Base-by-base conservation (phyloP, 2,797 vertebrate species). In the Eulemur coronatus region DNA sequence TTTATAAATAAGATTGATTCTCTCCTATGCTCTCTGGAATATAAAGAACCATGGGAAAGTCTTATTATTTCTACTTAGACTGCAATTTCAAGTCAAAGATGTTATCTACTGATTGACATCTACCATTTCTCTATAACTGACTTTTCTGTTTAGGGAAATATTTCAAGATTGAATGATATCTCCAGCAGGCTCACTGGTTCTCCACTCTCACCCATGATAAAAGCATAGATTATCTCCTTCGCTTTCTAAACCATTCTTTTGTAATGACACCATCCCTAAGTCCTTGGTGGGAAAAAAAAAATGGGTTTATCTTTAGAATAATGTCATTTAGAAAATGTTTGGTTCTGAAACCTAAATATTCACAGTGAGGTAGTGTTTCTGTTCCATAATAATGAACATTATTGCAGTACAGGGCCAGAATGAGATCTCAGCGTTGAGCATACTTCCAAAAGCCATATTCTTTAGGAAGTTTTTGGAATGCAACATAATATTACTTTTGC, bases 111-210 rank as follows among this genome's bases (percentile, higher is more conserved):
- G 5, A 35, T 38, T 95, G 33, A 48, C 33, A 84, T 6, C n/a
- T 26, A 73, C 28, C 12, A 72, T 89, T 89, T 20, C 43, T 76
- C 76, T 73, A 70, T 85, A 96, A 90, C 55, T 80, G 72, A 50
- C 26, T 85, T 84, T 89, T 94, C 72, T 86, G 26, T 79, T 75
- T 79, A 50, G n/a, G 28, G 46, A 97, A 81, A 55, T 55, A 82
- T 75, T 78, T 89, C 52, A 85, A 63, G 41, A 69, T 41, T 80
- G 70, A 95, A 24, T 22, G 20, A 12, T 67, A 15, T 84, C 30
- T 95, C 78, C 33, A 92, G n/a, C 46, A 55, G 28, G 33, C 35
- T 95, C 48, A 18, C 0, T 59, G 24, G 11, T 95, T 52, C 5
- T 82, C 24, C 15, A 88, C 18, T 84, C 33, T 75, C 73, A 48